phyloP scores from a whole-genome alignment of 1,140 invertebrate species.

The Megalonaias nervosa region DNA sequence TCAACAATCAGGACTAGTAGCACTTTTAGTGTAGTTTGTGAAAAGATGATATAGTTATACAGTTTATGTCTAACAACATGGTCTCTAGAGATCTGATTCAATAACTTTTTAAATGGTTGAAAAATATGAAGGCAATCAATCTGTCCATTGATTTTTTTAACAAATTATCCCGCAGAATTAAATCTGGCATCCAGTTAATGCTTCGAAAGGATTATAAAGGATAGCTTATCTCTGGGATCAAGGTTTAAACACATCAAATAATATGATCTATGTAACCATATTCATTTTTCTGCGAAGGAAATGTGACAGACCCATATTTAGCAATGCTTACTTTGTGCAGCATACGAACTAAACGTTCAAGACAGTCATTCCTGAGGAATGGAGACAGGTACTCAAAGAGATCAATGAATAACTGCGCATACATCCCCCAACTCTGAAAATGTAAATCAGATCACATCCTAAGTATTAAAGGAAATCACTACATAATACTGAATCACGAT shows the following conservation, averaged over 20 bases:
- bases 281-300: background rate
- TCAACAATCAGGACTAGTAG: slow-evolving; percentile 97
- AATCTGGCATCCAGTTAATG: background rate
- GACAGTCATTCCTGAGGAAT: slow-evolving; percentile 96
- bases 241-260: background rate
- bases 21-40: slow-evolving; percentile 92
- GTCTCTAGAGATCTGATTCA: no score
- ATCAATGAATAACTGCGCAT: slow-evolving; percentile 91
- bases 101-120: no score
- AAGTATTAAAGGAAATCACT: no score
- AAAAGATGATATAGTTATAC: slow-evolving; percentile 25
- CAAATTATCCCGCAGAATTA: background rate
- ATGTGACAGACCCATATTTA: background rate
- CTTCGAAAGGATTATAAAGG: no score
- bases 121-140: no score
- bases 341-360: slow-evolving; percentile 92
- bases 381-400: slow-evolving; percentile 97
- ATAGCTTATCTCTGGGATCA: background rate
- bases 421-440: slow-evolving; percentile 75
- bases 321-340: slow-evolving; percentile 78
- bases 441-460: no score
- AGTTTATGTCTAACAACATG: no score
- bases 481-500: no score
- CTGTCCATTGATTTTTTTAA: no score
- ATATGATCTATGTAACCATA: no score